These are phyloP conservation scores for Belonocnema kinseyi DNA, from an alignment of 1,140 invertebrate genomes.

Conservation along the genomic window DNA sequence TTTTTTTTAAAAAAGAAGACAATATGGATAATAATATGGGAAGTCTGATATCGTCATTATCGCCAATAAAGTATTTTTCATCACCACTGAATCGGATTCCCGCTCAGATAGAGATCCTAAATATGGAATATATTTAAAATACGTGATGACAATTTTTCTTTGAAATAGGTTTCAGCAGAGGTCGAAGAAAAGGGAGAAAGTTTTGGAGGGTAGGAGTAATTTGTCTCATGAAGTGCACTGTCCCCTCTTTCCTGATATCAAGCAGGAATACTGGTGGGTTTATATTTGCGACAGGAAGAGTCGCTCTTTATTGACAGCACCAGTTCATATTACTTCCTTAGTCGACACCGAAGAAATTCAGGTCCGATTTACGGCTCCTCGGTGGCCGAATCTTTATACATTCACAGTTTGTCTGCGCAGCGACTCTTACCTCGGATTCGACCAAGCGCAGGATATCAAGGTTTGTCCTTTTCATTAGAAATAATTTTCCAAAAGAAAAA, in stretches of 20 bases:
- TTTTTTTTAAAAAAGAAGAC: too few relatives aligned
- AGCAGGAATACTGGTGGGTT: slow-evolving; percentile 99
- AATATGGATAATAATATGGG: too few relatives aligned
- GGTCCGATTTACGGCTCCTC: slow-evolving; percentile 94
- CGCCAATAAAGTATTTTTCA: too few relatives aligned
- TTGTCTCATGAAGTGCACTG: slow-evolving; percentile 96
- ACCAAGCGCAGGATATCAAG: slow-evolving; percentile 94
- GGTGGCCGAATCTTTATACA: slow-evolving; percentile 93
- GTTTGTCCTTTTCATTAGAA: slow-evolving; percentile 64
- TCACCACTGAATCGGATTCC: too few relatives aligned
- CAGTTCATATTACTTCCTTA: slow-evolving; percentile 92
- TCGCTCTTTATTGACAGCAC: slow-evolving; percentile 90
- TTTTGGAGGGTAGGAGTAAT: slow-evolving; percentile 94
- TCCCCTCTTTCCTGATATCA: slow-evolving; percentile 95
- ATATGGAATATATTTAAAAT: too few relatives aligned
- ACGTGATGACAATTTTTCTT: background rate
- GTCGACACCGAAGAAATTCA: slow-evolving; percentile 90
- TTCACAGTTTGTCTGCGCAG: slow-evolving; percentile 93
- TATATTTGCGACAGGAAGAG: slow-evolving; percentile 97
- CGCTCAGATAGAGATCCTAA: too few relatives aligned
- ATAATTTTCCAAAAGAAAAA: too few relatives aligned
- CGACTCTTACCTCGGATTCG: slow-evolving; percentile 96
- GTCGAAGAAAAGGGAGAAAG: slow-evolving; percentile 88
- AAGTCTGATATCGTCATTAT: too few relatives aligned
- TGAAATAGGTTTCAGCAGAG: slow-evolving; percentile 81